phyloP scores from a whole-genome alignment of 2,113 vertebrate genomes.

The Plotosus lineatus region DNA sequence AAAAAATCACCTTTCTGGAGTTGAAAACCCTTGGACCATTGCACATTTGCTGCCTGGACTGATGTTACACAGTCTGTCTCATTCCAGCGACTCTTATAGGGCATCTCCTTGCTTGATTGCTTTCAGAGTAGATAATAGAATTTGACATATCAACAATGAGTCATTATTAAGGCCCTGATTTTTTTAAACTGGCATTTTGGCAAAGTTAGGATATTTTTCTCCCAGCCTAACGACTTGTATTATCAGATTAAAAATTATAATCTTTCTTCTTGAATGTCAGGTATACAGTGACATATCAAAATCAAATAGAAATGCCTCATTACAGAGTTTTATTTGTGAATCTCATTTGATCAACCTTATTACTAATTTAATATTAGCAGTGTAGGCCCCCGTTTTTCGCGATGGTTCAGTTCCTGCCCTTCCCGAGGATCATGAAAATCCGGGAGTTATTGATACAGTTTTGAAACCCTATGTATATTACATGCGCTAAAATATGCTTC shows the following conservation, averaged over 20 bases:
- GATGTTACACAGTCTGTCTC: background rate
- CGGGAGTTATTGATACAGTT: too few species aligned
- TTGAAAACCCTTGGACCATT: background rate
- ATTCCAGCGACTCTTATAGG: background rate
- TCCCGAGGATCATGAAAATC: too few species aligned
- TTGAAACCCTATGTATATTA: too few species aligned
- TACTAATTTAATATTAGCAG: too few species aligned
- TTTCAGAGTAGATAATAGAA: background rate
- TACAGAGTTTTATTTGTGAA: too few species aligned
- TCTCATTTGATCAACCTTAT: too few species aligned
- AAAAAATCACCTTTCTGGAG: background rate
- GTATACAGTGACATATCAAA: too few species aligned
- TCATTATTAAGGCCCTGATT: background rate
- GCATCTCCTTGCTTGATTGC: background rate
- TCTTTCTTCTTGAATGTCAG: background rate
- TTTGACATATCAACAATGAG: background rate
- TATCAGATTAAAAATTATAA: background rate
- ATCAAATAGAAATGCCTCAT: too few species aligned
- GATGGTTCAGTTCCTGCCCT: too few species aligned
- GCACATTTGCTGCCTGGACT: background rate
- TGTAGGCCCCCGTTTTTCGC: too few species aligned
- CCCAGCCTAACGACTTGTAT: background rate
- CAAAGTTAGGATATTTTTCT: background rate
- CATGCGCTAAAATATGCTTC: too few species aligned
- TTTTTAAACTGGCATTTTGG: background rate